These are phyloP conservation scores for Trichonephila inaurata DNA, from an alignment of 1,140 invertebrate genomes.

Conservation along the genomic window DNA sequence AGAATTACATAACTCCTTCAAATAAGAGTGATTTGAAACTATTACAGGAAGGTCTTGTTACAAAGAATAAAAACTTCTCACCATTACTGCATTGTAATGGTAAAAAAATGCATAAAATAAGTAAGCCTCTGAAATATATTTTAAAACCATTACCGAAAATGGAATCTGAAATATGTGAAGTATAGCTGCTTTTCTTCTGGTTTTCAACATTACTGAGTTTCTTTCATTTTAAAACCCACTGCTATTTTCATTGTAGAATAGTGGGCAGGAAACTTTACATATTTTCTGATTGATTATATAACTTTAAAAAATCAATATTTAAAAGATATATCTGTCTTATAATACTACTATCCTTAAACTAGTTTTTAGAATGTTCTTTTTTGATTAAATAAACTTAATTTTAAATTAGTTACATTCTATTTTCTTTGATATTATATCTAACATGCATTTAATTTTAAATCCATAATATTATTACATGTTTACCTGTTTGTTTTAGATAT, in stretches of 20 bases:
- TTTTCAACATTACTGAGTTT: not conserved
- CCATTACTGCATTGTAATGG: not conserved
- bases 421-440: no score
- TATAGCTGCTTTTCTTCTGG: constrained; percentile 3
- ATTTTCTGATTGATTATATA: not conserved
- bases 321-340: not conserved
- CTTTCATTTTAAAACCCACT: not conserved
- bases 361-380: not conserved
- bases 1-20: constrained; percentile 67
- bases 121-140: constrained; percentile 52
- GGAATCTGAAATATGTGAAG: constrained; percentile 73
- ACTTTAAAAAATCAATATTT: not conserved
- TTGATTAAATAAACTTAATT: no score
- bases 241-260: not conserved
- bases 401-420: no score
- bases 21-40: constrained; percentile 59
- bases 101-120: constrained; percentile 12
- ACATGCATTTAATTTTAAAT: no score
- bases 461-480: no score
- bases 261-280: not conserved
- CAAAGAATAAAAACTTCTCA: not conserved
- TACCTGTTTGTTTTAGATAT: no score
- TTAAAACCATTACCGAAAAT: constrained; percentile 70
- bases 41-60: constrained; percentile 13
- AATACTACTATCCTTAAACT: not conserved